Evolutionary conservation across 2,113 vertebrate genomes (phyloP).

Genomic region (Melanerpes formicivorus): DNA sequence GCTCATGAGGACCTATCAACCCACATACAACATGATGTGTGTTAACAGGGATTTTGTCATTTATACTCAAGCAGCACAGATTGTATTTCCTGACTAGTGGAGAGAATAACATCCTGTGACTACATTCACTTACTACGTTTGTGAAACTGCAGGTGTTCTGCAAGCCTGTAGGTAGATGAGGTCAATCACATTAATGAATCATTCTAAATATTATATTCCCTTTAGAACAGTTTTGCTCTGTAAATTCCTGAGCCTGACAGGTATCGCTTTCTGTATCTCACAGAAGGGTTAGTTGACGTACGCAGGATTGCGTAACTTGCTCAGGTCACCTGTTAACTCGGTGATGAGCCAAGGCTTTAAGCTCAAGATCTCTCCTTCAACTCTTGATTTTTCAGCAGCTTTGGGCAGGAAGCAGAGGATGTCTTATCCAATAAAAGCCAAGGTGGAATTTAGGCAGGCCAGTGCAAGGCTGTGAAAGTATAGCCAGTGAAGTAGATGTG

Average conservation of each 20-base stretch:
- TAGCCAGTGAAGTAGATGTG: background rate
- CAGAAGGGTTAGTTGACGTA: background rate
- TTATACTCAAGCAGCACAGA: background rate
- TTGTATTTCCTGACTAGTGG: background rate
- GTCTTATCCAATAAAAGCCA: slow-evolving; percentile 7
- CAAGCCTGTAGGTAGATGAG: background rate
- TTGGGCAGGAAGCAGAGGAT: background rate
- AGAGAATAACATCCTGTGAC: background rate
- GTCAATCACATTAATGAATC: background rate
- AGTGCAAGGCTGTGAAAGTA: background rate
- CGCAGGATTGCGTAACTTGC: slow-evolving; percentile 6
- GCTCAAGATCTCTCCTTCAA: slow-evolving; percentile 11
- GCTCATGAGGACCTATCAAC: background rate
- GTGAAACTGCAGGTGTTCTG: background rate
- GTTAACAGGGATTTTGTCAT: background rate
- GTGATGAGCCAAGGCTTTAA: slow-evolving; percentile 1
- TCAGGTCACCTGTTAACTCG: slow-evolving; percentile 11
- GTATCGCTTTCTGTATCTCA: background rate
- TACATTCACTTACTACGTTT: background rate
- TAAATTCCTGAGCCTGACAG: background rate
- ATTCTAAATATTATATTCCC: background rate
- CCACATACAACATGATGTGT: rapidly evolving
- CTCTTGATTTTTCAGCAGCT: slow-evolving; percentile 31
- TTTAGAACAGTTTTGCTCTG: background rate
- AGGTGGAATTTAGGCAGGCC: background rate